Base-by-base conservation (phyloP, 1,140 invertebrate species). In the Tigriopus japonicus region DNA sequence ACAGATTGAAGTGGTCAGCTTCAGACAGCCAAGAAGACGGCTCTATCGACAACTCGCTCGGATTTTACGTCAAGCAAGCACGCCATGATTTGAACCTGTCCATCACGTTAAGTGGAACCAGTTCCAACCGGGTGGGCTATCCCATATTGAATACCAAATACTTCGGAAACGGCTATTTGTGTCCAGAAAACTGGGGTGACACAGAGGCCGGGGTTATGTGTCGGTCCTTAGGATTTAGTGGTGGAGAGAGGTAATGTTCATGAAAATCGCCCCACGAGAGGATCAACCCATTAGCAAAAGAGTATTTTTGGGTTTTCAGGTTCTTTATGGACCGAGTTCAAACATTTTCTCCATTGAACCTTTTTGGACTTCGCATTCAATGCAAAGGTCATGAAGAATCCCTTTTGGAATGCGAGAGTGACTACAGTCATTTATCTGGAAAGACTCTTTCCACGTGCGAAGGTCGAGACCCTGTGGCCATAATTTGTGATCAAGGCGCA, bases 211-310 rank as follows among this genome's bases (percentile, higher is more conserved):
- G 13, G 12, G 55, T 58, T 13, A 40, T 58, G 13, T 58, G 55
- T 23, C 35, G 40, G 5, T 58, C 55, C 40, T 17, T 58, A 14
- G 55, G 55, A 17, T 58, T 58, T 41, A n/a, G 21, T n/a, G 55
- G 55, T 3, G 55, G 55, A 28, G 28, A 58, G 42, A 6, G 40
- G 55, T 58, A 58, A 58, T 5, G 14, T 43, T 10, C n/a, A 15
- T 49, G n/a, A 49, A 15, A 17, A 21, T 3, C 2, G 15, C 21
- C 10, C 21, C n/a, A n/a, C n/a, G n/a, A n/a, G n/a, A n/a, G n/a
- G n/a, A n/a, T n/a, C n/a, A n/a, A n/a, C n/a, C n/a, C n/a, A n/a
- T n/a, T n/a, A n/a, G n/a, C n/a, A n/a, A n/a, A n/a, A n/a, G n/a
- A n/a, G n/a, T n/a, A n/a, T n/a, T 49, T 12, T 10, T 6, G 5